Evolutionary conservation across 2,113 vertebrate genomes (phyloP), one percentile per base, ranked within the genome.

Genomic region (Pungitius pungitius): DNA sequence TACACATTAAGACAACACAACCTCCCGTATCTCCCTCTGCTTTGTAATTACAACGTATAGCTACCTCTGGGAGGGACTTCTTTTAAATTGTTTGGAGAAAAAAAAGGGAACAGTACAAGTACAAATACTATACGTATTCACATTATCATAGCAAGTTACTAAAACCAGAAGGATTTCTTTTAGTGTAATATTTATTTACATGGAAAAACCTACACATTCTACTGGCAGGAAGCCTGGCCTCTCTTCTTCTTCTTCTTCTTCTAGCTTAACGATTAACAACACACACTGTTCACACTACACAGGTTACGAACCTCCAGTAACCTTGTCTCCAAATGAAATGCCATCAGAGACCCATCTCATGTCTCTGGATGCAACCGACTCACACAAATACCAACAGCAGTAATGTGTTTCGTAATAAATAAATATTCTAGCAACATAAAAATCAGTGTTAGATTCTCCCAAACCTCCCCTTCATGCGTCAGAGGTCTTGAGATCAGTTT

Each of bases 71-170:
- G 65, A 49, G 67, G 57, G 59, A 13, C 14, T 82, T 69, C 45
- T 79, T 75, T 87, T 81, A 78, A 88, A 85, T 77, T 57, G 70
- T 84, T 83, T 78, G 49, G 42, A 68, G 62, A 81, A 75, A 79
- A 77, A 75, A 80, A 78, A 59, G 57, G 67, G 80, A 78, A 89
- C 82, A 72, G 78, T 84, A 91, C 89, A 78, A 86, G 87, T 90
- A 92, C 91, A 88, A 89, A 91, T 90, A 92, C 92, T 89, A 85
- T 90, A 94, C 75, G 84, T 92, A 87, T 93, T 93, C 92, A 94
- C 92, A 90, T 91, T 93, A 89, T 91, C 82, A 91, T 89, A 93
- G 87, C 83, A 85, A 92, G 87, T 88, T 92, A 91, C 90, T 91
- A 91, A 90, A 91, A 85, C 87, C 82, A 87, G 86, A 83, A 81